Base-by-base conservation (phyloP, 1,140 invertebrate genomes). In the Dinoponera quadriceps region DNA sequence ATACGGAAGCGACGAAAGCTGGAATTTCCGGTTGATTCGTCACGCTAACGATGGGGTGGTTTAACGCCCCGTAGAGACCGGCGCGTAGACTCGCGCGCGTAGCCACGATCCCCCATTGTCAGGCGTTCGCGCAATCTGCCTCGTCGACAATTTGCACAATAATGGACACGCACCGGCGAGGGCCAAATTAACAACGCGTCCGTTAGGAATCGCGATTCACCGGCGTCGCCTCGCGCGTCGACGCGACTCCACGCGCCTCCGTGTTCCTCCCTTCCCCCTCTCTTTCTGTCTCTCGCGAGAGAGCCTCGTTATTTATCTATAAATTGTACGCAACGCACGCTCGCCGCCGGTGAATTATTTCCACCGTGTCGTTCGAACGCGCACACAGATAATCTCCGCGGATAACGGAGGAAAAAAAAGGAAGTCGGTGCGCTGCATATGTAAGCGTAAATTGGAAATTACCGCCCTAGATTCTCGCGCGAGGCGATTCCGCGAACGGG, bases 21-120 rank as follows among this genome's bases (percentile, higher is more conserved):
- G 93, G 94, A 94, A 94, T 94, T 94, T 94, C 94, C 94, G 94
- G 94, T 94, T 94, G 94, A 94, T 94, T 94, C 94, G 92, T 91
- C 92, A 90, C 93, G 86, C 93, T 94, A 94, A 94, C 92, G 94
- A 94, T 93, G 93, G 91, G 92, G 92, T 92, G 89, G 88, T 83
- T 84, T 73, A 51, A 78, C 88, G 86, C 89, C 91, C 86, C 88
- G 73, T 91, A 77, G 92, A 87, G 90, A 84, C 83, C 11, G 44
- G 25, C 63, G 83, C 75, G 66, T 69, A 81, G 69, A 74, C 66
- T 85, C 75, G 38, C 75, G 54, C 87, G 68, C 77, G 83, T 82
- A 54, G 60, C 54, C 85, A 71, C 78, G 73, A 82, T 66, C 38
- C 88, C 83, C 81, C 84, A 91, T 92, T 93, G 92, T 93, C 87